Conservation (phyloP, 2,113 vertebrate species). For the Pheucticus melanocephalus region DNA sequence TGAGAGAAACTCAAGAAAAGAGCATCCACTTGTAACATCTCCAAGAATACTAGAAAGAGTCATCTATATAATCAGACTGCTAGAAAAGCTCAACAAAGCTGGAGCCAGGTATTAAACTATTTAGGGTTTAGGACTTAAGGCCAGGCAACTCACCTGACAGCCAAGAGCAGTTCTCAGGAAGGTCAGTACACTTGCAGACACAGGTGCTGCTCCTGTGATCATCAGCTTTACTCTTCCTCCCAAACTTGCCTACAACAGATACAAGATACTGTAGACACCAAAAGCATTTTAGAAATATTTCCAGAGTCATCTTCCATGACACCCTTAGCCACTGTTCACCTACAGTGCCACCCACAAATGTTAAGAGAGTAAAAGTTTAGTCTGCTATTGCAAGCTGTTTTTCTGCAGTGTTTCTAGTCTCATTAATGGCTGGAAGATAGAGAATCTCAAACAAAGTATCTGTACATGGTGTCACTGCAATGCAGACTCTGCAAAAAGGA, state of each 20-base stretch:
- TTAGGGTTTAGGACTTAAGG: neutral
- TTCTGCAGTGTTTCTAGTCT: neutral
- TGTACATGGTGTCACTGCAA: neutral
- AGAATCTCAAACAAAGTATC: neutral
- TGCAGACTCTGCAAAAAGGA: neutral
- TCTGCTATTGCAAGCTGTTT: neutral
- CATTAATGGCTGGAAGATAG: neutral
- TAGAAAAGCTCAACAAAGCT: neutral
- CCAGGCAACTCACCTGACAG: conserved; percentile 86
- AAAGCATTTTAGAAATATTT: neutral
- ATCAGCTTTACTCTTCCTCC: conserved; percentile 91
- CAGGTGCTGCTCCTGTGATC: conserved; percentile 93
- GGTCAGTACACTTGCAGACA: conserved; percentile 89
- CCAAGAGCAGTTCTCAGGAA: conserved; percentile 91
- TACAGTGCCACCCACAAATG: neutral
- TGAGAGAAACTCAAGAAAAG: neutral
- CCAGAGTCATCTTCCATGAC: neutral
- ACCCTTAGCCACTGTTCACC: neutral
- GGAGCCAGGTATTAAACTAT: neutral
- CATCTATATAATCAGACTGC: neutral
- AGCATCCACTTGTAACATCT: neutral
- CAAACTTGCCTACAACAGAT: conserved; percentile 81
- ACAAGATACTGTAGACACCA: conserved; percentile 31
- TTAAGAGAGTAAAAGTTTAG: neutral
- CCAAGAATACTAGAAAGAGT: neutral